Conservation (phyloP, 2,797 vertebrate species). For the Alfaro cultratus region DNA sequence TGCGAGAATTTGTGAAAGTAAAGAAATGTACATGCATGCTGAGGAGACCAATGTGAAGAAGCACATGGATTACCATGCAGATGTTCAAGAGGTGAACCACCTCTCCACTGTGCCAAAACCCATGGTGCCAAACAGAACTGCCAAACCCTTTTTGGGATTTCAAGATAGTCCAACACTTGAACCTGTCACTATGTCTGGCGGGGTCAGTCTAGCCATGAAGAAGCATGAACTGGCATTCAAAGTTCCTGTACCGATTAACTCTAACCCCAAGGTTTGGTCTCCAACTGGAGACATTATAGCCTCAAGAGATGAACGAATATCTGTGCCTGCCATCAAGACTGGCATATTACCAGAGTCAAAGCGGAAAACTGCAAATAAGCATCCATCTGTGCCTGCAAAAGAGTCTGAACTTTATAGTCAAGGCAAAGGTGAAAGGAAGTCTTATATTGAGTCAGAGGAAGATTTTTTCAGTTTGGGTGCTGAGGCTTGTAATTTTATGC, state of each 20-base stretch:
- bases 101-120: conserved; percentile 72
- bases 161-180: conserved; percentile 73
- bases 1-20: conserved; percentile 37
- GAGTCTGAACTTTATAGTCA: conserved; percentile 81
- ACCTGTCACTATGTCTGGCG: conserved; percentile 71
- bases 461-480: conserved; percentile 97
- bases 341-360: conserved; percentile 91
- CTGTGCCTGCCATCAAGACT: conserved; percentile 91
- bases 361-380: conserved; percentile 84
- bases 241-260: conserved; percentile 75
- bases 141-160: conserved; percentile 88
- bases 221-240: conserved; percentile 83
- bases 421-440: conserved; percentile 84
- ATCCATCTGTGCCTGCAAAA: conserved; percentile 80
- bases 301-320: conserved; percentile 95
- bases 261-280: conserved; percentile 82
- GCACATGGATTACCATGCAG: conserved; percentile 58
- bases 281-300: conserved; percentile 89
- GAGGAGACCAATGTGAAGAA: conserved; percentile 61
- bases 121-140: conserved; percentile 88
- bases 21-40: conserved; percentile 55
- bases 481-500: conserved; percentile 99
- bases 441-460: conserved; percentile 92
- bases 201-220: conserved; percentile 73
- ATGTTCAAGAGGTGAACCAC: conserved; percentile 64